Base-by-base conservation (phyloP, 1,140 invertebrate genomes). In the Sarcophaga bullata region DNA sequence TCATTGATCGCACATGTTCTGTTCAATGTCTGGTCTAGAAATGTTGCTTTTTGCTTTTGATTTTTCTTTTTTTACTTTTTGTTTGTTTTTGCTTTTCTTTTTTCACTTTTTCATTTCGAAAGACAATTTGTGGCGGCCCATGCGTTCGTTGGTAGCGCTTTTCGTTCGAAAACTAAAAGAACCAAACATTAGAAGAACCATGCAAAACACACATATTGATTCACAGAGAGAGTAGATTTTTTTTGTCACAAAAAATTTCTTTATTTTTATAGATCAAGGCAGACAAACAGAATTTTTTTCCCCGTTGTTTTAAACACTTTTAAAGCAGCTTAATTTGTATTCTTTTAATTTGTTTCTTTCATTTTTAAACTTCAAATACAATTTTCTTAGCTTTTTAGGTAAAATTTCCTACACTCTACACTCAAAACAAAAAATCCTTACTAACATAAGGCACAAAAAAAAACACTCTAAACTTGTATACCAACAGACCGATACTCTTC, bases 81-180 rank as follows among this genome's bases (percentile, higher is more conserved):
- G n/a, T 17, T n/a, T 19, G 62, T 25, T 68, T 25, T 52, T 6
- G 50, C 1, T 52, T 52, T 52, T 52, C 6, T 6, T 52, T 52
- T 52, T 52, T 52, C 25, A 37, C 25, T 2, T 37, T 37, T 37
- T 37, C 25, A 37, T 37, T 37, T 37, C 25, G 25, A 37, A 19
- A 72, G 19, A 11, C 62, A 72, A 25, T 25, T 72, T 72, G 9
- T 62, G 15, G 8, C 9, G 17, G 62, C n/a, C 17, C 17, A 72
- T 78, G 48, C 49, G 75, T 78, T 15, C 75, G 75, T 78, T 52
- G 50, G 17, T 9, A 48, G 75, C 75, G 75, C 75, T 48, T 46
- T 78, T 19, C 48, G 50, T 78, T 52, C 48, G 75, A 78, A 48
- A 78, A 50, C 75, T 73, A 46, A 73, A 37, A 47, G 37, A 50